Evolutionary conservation across 35 echinoderm and acorn worm species (phyloP).

Genomic region (Chiridota heheva): DNA sequence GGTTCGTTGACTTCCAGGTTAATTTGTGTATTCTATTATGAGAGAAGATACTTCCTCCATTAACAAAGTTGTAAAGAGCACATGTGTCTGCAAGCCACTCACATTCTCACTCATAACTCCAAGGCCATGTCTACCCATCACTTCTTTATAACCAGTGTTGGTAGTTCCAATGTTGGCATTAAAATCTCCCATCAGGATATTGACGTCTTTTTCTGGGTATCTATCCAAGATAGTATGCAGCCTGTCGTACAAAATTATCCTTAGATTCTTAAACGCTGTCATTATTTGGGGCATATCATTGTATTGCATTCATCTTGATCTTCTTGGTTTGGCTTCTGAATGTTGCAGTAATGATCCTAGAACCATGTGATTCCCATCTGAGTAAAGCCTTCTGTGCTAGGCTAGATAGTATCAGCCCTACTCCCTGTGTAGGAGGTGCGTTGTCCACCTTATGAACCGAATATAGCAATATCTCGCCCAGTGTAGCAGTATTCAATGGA

Average conservation of each 20-base stretch:
- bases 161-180: slow-evolving; percentile 1
- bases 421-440: slow-evolving; percentile 25
- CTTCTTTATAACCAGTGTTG: slow-evolving; percentile 24
- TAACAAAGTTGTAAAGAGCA: not conserved
- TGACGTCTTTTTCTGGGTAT: slow-evolving; percentile 31
- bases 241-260: slow-evolving; percentile 15
- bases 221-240: slow-evolving; percentile 23
- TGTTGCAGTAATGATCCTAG: slow-evolving; percentile 33
- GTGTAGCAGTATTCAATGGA: slow-evolving; percentile 14
- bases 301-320: slow-evolving; percentile 21
- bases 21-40: slow-evolving; percentile 32
- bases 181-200: slow-evolving; percentile 32
- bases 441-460: slow-evolving; percentile 24
- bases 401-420: slow-evolving; percentile 6
- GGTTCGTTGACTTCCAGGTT: slow-evolving; percentile 27
- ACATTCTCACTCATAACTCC: slow-evolving; percentile 27
- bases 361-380: slow-evolving; percentile 44
- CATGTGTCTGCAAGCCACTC: not conserved
- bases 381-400: not conserved
- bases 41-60: slow-evolving; percentile 2
- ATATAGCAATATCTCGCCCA: slow-evolving; percentile 15
- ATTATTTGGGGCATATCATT: slow-evolving; percentile 43
- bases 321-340: slow-evolving; percentile 17
- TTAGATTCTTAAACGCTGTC: slow-evolving; percentile 28
- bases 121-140: slow-evolving; percentile 34